A percentile compares a stretch with the other conserved stretches of the same genome.
Conservation (phyloP, 1,140 invertebrate genomes). For the Medauroidea extradentata region DNA sequence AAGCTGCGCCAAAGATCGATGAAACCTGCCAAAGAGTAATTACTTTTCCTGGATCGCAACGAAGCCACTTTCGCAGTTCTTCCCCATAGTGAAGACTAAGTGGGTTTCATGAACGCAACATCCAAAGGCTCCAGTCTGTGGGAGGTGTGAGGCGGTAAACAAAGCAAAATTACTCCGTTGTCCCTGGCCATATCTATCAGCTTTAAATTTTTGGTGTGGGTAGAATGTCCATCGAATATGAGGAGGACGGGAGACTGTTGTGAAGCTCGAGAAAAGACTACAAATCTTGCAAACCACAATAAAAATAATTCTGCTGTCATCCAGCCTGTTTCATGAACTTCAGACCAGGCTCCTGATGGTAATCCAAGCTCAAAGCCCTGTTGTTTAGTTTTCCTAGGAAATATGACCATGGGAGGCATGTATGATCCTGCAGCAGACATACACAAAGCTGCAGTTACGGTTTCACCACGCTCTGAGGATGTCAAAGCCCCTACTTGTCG, state of each 20-base stretch:
- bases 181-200: slow-evolving; percentile 5
- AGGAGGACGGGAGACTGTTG: slow-evolving; percentile 15
- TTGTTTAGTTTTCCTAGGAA: slow-evolving; percentile 28
- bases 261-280: slow-evolving; percentile 16
- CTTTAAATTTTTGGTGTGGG: slow-evolving; percentile 16
- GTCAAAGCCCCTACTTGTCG: slow-evolving; percentile 29
- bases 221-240: slow-evolving; percentile 26
- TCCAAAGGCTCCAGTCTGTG: too few species aligned
- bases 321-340: slow-evolving; percentile 16
- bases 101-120: too few species aligned
- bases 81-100: too few species aligned
- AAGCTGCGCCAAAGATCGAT: too few species aligned
- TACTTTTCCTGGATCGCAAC: too few species aligned
- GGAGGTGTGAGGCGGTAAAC: too few species aligned
- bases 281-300: slow-evolving; percentile 19
- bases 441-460: slow-evolving; percentile 24
- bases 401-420: slow-evolving; percentile 36
- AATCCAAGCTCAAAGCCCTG: slow-evolving; percentile 8
- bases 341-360: slow-evolving; percentile 6
- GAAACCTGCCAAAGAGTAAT: too few species aligned
- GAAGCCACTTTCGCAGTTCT: too few species aligned
- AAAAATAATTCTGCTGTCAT: slow-evolving; percentile 20
- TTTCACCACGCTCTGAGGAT: slow-evolving; percentile 24
- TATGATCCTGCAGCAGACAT: slow-evolving; percentile 30
- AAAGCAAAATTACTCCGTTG: too few species aligned